Evolutionary conservation across 2,888 invertebrate genomes (phyloP).

Genomic region (Melangyna quadrimaculata): DNA sequence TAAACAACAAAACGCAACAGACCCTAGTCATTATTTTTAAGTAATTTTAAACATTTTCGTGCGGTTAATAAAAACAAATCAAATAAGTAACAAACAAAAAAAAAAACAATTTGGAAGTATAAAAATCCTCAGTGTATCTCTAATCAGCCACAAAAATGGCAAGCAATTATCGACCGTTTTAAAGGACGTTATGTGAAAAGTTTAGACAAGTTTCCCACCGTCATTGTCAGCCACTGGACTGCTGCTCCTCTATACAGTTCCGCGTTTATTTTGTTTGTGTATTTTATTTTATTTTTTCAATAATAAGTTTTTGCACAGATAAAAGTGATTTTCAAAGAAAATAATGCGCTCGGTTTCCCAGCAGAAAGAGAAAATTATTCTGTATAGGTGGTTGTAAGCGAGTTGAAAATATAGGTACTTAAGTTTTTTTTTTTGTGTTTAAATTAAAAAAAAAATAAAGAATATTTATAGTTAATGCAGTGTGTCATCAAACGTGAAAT

Average conservation of each 20-base stretch:
- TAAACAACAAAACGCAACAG: not conserved
- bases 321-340: slow-evolving; percentile 24
- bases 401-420: not conserved
- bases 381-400: slow-evolving; percentile 21
- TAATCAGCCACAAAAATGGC: slow-evolving; percentile 1
- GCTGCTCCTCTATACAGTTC: not conserved
- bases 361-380: slow-evolving; percentile 34
- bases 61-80: not conserved
- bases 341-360: not conserved
- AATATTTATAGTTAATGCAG: not conserved
- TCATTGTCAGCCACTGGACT: not conserved
- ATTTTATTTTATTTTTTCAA: not conserved
- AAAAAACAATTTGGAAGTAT: not conserved
- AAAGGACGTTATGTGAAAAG: slow-evolving; percentile 39
- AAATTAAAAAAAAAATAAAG: not conserved
- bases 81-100: not conserved
- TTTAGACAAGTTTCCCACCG: slow-evolving; percentile 17
- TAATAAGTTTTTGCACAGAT: slow-evolving; percentile 14
- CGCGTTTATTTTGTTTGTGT: not conserved
- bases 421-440: not conserved
- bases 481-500: not conserved
- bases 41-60: slow-evolving; percentile 12
- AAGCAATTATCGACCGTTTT: slow-evolving; percentile 52
- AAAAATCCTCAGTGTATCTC: not conserved
- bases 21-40: not conserved